Percentiles rank a stretch among this genome's conserved stretches.
Evolutionary conservation across 1,140 invertebrate species (phyloP).

Genomic region (Uloborus diversus): DNA sequence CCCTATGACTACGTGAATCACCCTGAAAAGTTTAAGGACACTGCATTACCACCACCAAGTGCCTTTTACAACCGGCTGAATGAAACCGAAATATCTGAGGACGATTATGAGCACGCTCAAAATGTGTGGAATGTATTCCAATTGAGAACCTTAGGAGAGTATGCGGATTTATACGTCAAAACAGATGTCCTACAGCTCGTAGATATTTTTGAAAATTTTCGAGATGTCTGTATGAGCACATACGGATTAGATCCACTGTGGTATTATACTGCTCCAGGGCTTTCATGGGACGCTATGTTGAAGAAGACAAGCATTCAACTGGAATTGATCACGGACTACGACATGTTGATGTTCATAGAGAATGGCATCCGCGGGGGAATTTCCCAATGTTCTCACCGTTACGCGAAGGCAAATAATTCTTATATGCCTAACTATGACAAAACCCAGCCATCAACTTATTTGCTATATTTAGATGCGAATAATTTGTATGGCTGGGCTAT

Average conservation of each 20-base stretch:
- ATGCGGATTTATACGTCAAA: slow-evolving; percentile 58
- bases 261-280: not conserved
- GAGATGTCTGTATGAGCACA: slow-evolving; percentile 38
- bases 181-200: slow-evolving; percentile 56
- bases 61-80: not conserved
- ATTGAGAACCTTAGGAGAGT: slow-evolving; percentile 55
- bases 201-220: slow-evolving; percentile 60
- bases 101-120: not conserved
- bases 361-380: slow-evolving; percentile 59
- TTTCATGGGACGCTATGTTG: slow-evolving; percentile 1
- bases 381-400: slow-evolving; percentile 49
- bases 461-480: slow-evolving; percentile 59
- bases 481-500: slow-evolving; percentile 59
- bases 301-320: not conserved
- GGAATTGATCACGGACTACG: not conserved
- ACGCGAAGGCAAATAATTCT: slow-evolving; percentile 60
- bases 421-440: slow-evolving; percentile 56
- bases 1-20: slow-evolving; percentile 59
- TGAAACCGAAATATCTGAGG: not conserved
- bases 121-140: slow-evolving; percentile 60
- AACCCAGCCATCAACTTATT: slow-evolving; percentile 45
- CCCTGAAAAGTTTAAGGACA: slow-evolving; percentile 56
- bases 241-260: not conserved
- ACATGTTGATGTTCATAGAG: not conserved
- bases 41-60: slow-evolving; percentile 40